A percentile compares a stretch with the other conserved stretches of the same genome.
Conservation (phyloP, 2,888 invertebrate genomes). For the Pterostichus niger region DNA sequence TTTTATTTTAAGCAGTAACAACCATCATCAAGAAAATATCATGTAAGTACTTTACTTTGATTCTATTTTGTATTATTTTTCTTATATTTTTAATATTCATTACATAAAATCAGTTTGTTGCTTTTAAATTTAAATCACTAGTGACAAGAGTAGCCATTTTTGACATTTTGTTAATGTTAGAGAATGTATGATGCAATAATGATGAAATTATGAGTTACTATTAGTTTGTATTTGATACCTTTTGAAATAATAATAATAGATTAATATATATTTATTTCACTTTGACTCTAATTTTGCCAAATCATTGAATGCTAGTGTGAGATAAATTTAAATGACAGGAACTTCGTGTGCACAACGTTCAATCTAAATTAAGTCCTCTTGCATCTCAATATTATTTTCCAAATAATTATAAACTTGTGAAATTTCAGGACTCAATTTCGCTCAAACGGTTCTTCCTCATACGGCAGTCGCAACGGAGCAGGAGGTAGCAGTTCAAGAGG, state of each 20-base stretch:
- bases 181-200: constrained; percentile 66
- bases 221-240: neutral
- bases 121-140: constrained; percentile 40
- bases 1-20: constrained; percentile 52
- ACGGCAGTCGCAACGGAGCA: constrained; percentile 69
- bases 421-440: constrained; percentile 65
- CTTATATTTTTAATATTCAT: constrained; percentile 54
- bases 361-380: no score
- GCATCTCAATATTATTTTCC: neutral
- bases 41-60: constrained; percentile 61
- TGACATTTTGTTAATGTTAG: constrained; percentile 44
- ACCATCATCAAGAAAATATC: constrained; percentile 49
- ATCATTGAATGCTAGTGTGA: no score
- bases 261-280: no score
- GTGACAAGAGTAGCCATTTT: constrained; percentile 66
- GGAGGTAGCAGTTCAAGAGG: constrained; percentile 58
- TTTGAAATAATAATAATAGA: neutral
- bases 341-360: no score
- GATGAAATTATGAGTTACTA: neutral
- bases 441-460: constrained; percentile 70
- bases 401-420: neutral
- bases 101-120: neutral
- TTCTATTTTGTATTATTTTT: constrained; percentile 17
- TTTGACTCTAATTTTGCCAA: no score
- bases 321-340: no score